Conservation (phyloP, 2,113 vertebrate species). For the Tinamus guttatus region DNA sequence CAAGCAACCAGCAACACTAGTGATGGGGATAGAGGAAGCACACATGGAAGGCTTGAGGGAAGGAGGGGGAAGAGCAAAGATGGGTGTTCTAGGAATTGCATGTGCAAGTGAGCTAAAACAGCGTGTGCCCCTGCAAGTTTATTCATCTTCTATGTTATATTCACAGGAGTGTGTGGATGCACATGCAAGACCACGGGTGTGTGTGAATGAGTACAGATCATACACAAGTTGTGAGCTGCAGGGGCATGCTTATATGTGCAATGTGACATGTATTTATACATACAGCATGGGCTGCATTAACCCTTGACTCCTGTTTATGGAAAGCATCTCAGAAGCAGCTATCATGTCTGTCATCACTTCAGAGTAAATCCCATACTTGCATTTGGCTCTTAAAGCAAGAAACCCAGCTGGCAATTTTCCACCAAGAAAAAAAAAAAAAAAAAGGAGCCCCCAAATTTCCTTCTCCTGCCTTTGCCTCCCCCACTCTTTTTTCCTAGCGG, state of each 20-base stretch:
- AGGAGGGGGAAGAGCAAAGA: not conserved
- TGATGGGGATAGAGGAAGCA: not conserved
- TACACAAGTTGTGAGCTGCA: not conserved
- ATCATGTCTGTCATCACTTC: slow-evolving; percentile 66
- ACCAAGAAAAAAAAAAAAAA: not conserved
- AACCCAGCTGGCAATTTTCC: slow-evolving; percentile 59
- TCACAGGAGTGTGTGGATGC: not conserved
- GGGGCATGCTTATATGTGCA: not conserved
- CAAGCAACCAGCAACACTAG: not conserved
- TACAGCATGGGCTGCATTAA: slow-evolving; percentile 56
- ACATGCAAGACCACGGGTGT: not conserved
- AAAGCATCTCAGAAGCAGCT: slow-evolving; percentile 66
- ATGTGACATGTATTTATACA: slow-evolving; percentile 34
- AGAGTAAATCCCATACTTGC: slow-evolving; percentile 69
- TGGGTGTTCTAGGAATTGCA: slow-evolving; percentile 31
- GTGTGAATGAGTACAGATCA: not conserved
- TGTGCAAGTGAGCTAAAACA: slow-evolving; percentile 20
- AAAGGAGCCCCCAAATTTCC: slow-evolving; percentile 55
- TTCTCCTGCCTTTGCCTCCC: slow-evolving; percentile 5
- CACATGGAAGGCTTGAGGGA: not conserved
- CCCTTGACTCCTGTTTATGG: slow-evolving; percentile 70
- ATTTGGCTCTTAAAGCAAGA: slow-evolving; percentile 57
- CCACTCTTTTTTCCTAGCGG: not conserved
- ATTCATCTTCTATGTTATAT: not conserved
- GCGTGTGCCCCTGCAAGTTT: slow-evolving; percentile 26